These are phyloP conservation scores for Seladonia tumulorum DNA, from an alignment of 2,888 invertebrate genomes.

Conservation along the genomic window DNA sequence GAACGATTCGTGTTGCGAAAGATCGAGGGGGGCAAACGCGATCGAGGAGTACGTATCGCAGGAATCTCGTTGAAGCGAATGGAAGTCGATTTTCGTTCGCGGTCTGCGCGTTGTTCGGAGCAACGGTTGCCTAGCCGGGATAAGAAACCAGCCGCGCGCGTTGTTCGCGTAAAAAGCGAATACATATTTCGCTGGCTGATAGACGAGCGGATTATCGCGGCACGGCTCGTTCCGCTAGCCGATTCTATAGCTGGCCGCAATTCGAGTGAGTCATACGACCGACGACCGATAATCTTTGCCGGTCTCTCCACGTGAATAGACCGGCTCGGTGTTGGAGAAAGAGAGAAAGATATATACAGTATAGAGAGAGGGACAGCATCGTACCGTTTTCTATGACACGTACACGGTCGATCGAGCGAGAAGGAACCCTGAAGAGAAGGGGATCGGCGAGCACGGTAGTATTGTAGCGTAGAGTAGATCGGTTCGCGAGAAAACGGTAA, in stretches of 20 bases:
- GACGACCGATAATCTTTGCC: constrained; percentile 62
- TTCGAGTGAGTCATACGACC: constrained; percentile 66
- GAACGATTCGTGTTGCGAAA: too few species aligned
- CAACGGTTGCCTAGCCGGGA: neutral
- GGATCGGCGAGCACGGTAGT: neutral
- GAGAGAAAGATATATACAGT: neutral
- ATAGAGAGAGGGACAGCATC: constrained; percentile 25
- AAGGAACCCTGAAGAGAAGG: neutral
- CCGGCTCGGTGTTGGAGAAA: constrained; percentile 49
- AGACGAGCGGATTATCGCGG: constrained; percentile 58
- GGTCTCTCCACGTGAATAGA: constrained; percentile 62
- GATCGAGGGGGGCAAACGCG: neutral
- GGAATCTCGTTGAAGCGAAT: neutral
- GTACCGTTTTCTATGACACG: constrained; percentile 57
- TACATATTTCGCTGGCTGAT: constrained; percentile 21
- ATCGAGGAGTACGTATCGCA: neutral
- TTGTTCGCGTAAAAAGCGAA: neutral
- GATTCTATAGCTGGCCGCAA: constrained; percentile 45
- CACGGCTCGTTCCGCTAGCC: constrained; percentile 23
- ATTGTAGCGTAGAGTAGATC: constrained; percentile 18
- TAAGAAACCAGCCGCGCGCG: neutral
- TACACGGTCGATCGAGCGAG: constrained; percentile 41
- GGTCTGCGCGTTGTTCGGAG: neutral
- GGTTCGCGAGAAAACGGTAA: constrained; percentile 72
- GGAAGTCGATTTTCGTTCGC: neutral